phyloP scores from a whole-genome alignment of 23 tunicate species.

The Corella eumyota region DNA sequence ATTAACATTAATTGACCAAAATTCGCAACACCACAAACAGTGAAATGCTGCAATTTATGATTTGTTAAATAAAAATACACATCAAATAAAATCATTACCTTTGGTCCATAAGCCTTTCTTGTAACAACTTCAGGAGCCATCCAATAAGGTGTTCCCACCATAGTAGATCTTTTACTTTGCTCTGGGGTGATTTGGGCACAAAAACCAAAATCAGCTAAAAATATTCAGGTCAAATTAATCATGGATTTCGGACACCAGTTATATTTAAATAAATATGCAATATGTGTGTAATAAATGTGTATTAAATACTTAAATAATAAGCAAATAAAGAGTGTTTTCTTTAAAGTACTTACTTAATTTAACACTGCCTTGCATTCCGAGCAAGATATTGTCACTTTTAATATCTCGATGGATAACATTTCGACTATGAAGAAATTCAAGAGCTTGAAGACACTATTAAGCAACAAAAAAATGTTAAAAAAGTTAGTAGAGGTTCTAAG shows the following conservation, averaged over 20 bases:
- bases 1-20: too few species aligned
- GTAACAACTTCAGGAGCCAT: slow-evolving; percentile 99
- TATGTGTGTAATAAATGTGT: too few species aligned
- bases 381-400: slow-evolving; percentile 93
- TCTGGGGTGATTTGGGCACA: slow-evolving; percentile 99
- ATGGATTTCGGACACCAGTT: not conserved
- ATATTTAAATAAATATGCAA: not conserved
- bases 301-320: too few species aligned
- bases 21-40: too few species aligned
- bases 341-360: slow-evolving; percentile 90
- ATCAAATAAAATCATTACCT: too few species aligned
- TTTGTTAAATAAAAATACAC: too few species aligned
- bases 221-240: not conserved
- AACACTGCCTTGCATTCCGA: slow-evolving; percentile 99
- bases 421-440: slow-evolving; percentile 91
- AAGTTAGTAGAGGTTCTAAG: not conserved
- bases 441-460: slow-evolving; percentile 91
- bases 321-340: too few species aligned
- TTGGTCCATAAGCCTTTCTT: slow-evolving; percentile 98
- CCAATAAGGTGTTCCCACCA: slow-evolving; percentile 99
- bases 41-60: too few species aligned
- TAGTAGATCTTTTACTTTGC: slow-evolving; percentile 91
- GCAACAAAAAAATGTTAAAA: too few species aligned
- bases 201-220: slow-evolving; percentile 96
- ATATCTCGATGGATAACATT: slow-evolving; percentile 99